A percentile compares a stretch with the other conserved stretches of the same genome.
These are phyloP conservation scores for Psilanteris sp. DNA, from an alignment of 1,140 invertebrate species.

Conservation along the genomic window DNA sequence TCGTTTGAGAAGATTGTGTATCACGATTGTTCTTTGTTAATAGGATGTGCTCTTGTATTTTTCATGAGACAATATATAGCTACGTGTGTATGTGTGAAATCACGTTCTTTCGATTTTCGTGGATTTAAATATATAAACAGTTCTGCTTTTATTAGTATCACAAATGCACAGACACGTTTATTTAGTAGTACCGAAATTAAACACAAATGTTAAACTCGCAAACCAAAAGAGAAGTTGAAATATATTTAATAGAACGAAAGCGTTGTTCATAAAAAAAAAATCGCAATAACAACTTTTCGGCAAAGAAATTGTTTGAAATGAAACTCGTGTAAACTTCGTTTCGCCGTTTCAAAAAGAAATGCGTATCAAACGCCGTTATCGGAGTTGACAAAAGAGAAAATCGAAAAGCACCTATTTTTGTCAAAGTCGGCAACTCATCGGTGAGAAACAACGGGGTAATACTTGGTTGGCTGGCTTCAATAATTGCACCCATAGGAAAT, in stretches of 20 bases:
- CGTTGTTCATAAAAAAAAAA: no score
- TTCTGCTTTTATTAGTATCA: no score
- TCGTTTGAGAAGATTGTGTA: not conserved
- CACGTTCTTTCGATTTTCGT: no score
- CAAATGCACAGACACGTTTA: no score
- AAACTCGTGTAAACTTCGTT: not conserved
- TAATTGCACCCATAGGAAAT: slow-evolving; percentile 63
- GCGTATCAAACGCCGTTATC: not conserved
- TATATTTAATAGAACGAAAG: no score
- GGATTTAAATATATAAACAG: no score
- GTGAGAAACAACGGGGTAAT: slow-evolving; percentile 45
- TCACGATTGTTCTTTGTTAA: slow-evolving; percentile 21
- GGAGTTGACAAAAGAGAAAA: not conserved
- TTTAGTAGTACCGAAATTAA: no score
- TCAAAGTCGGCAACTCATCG: slow-evolving; percentile 1
- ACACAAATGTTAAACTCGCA: no score
- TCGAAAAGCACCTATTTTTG: slow-evolving; percentile 3
- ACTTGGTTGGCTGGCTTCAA: slow-evolving; percentile 45
- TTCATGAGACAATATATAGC: no score
- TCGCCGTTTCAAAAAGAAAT: slow-evolving; percentile 3
- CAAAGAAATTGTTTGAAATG: not conserved
- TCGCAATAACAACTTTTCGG: not conserved
- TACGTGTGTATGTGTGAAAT: no score
- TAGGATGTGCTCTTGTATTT: not conserved
- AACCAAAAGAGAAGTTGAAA: no score